Evolutionary conservation across 2,888 invertebrate species (phyloP).

Genomic region (Sinelater perroti): DNA sequence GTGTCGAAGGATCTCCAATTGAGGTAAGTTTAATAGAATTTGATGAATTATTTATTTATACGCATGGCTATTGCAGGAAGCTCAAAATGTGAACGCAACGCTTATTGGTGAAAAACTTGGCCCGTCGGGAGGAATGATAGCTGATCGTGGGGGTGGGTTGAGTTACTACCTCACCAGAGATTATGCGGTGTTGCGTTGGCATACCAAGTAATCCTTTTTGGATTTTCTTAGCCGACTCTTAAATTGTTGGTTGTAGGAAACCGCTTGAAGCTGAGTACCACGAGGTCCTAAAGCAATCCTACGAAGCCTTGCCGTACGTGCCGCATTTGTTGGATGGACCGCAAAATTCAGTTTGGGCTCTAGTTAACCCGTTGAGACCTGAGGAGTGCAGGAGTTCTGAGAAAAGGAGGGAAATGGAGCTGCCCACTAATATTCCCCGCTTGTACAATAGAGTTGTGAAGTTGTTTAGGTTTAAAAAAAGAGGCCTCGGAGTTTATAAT

Average conservation of each 20-base stretch:
- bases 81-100: slow-evolving; percentile 40
- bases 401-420: neutral
- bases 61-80: slow-evolving; percentile 1
- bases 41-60: too few species aligned
- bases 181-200: slow-evolving; percentile 61
- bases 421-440: slow-evolving; percentile 22
- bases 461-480: slow-evolving; percentile 42
- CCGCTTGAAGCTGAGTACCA: slow-evolving; percentile 55
- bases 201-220: slow-evolving; percentile 53
- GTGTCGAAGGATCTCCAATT: neutral
- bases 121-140: slow-evolving; percentile 57
- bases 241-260: slow-evolving; percentile 43
- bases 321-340: slow-evolving; percentile 52
- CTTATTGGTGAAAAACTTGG: slow-evolving; percentile 61
- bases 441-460: slow-evolving; percentile 41
- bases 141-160: slow-evolving; percentile 59
- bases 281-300: slow-evolving; percentile 54
- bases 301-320: slow-evolving; percentile 52
- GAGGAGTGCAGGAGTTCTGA: slow-evolving; percentile 40
- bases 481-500: neutral
- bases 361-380: slow-evolving; percentile 50
- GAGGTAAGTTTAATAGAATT: neutral
- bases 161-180: slow-evolving; percentile 61
- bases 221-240: neutral
- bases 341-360: slow-evolving; percentile 52